Base-by-base conservation (phyloP, 2,888 invertebrate genomes). In the Agrilus cyanescens region DNA sequence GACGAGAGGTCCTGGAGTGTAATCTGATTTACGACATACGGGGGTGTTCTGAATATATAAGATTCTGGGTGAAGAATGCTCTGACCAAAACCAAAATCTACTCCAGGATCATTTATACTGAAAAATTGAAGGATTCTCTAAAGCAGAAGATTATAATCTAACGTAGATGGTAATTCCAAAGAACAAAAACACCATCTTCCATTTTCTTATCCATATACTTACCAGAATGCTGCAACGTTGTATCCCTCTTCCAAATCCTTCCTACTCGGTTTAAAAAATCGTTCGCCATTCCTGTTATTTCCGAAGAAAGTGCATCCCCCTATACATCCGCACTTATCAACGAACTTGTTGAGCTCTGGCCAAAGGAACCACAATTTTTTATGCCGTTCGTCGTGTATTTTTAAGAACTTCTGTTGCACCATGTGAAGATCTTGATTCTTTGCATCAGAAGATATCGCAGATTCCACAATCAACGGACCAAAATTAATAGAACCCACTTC, bases 291-390 rank as follows among this genome's bases (percentile, higher is more conserved):
- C 57, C 80, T 77, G 65, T 95, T 95, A 41, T 78, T 81, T 2
- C 95, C 97, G 61, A 97, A 97, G 70, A 98, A 98, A 10, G 75
- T 74, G 60, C 94, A 95, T 0, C 95, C 95, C 3, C 97, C 97
- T 25, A 86, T 84, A 63, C 97, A 98, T 1, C 96, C 97, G 62
- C 97, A 98, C 53, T 85, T 86, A 20, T 68, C 68, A 14, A 59
- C 51, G 0, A 77, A 70, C 44, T 73, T 72, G 51, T 80, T 65
- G 36, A 66, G 64, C 52, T 83, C 81, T 0, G 86, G 81, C 96
- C 96, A 97, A 18, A 98, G 67, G 61, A 98, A 97, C 90, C 93
- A 94, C 30, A 98, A 69, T 44, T 94, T 76, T 59, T 87, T 88
- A 0, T 81, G 80, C 52, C 82, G 78, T 15, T 81, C 81, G 66